A percentile compares a stretch with the other conserved stretches of the same genome.
These are phyloP conservation scores for Orius insidiosus DNA, from an alignment of 1,140 invertebrate genomes.

Conservation along the genomic window DNA sequence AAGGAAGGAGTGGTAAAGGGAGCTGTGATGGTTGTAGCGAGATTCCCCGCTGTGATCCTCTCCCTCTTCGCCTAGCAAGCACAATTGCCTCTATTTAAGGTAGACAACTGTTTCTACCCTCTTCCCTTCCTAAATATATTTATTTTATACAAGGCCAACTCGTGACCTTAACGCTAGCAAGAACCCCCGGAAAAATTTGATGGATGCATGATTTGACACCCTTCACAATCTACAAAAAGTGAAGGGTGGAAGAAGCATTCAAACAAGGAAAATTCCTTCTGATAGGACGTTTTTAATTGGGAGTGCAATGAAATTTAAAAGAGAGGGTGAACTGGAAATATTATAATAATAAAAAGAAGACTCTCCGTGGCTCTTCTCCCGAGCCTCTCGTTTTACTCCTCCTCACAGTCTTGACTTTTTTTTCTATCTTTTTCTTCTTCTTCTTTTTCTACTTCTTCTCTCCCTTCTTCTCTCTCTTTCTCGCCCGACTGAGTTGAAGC, in stretches of 20 bases:
- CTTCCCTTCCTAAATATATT: constrained; percentile 4
- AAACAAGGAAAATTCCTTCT: too few species aligned
- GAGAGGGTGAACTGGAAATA: neutral
- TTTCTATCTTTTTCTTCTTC: too few species aligned
- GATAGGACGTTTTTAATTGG: too few species aligned
- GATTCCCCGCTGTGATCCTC: neutral
- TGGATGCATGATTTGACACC: too few species aligned
- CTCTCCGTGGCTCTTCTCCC: too few species aligned
- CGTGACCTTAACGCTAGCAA: constrained; percentile 8
- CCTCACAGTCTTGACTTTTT: constrained; percentile 14
- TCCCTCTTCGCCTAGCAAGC: neutral
- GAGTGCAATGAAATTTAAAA: too few species aligned
- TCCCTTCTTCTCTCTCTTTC: constrained; percentile 16
- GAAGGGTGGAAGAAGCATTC: too few species aligned
- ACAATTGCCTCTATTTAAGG: constrained; percentile 2
- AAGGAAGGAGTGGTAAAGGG: neutral
- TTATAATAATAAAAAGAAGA: too few species aligned
- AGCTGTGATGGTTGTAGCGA: constrained; percentile 2
- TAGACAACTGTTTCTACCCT: constrained; percentile 5
- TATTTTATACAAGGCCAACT: neutral
- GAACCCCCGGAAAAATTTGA: too few species aligned
- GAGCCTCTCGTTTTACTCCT: constrained; percentile 10
- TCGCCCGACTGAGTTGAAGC: constrained; percentile 19
- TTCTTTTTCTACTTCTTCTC: neutral
- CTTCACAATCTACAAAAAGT: too few species aligned